phyloP scores from a whole-genome alignment of 2,797 vertebrate species.

The Helarctos malayanus region DNA sequence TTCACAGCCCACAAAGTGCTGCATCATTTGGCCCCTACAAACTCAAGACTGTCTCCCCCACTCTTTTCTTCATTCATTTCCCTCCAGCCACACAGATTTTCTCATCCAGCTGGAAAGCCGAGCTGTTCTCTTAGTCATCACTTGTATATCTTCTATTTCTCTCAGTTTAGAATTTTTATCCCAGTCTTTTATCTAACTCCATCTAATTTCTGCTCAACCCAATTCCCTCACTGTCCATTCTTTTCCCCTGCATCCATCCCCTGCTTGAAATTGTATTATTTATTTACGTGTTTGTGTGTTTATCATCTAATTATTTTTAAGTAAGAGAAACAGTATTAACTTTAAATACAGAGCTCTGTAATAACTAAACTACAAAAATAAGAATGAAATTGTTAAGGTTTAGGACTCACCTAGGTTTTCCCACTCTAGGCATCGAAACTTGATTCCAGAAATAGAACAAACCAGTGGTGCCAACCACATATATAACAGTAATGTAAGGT shows the following conservation, averaged over 20 bases:
- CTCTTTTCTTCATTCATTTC: not conserved
- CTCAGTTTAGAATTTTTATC: not conserved
- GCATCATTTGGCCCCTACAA: not conserved
- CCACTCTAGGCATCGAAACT: not conserved
- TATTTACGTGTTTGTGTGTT: not conserved
- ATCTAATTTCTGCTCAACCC: not conserved
- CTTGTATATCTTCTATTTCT: not conserved
- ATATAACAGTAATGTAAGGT: not conserved
- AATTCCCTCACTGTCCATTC: not conserved
- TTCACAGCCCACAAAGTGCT: not conserved
- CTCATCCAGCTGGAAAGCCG: not conserved
- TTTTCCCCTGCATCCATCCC: not conserved
- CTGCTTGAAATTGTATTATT: not conserved
- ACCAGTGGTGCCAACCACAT: not conserved
- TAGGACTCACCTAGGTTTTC: not conserved
- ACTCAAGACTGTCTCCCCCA: not conserved
- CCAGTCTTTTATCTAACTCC: not conserved
- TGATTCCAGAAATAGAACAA: not conserved
- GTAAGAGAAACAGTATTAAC: not conserved
- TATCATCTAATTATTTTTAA: not conserved
- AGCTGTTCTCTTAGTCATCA: not conserved
- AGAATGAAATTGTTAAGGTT: not conserved
- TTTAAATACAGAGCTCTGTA: slow-evolving; percentile 7
- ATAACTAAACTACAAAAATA: not conserved
- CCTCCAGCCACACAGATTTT: not conserved